Conservation (phyloP, 1,140 invertebrate species). For the Drosophila cardini region DNA sequence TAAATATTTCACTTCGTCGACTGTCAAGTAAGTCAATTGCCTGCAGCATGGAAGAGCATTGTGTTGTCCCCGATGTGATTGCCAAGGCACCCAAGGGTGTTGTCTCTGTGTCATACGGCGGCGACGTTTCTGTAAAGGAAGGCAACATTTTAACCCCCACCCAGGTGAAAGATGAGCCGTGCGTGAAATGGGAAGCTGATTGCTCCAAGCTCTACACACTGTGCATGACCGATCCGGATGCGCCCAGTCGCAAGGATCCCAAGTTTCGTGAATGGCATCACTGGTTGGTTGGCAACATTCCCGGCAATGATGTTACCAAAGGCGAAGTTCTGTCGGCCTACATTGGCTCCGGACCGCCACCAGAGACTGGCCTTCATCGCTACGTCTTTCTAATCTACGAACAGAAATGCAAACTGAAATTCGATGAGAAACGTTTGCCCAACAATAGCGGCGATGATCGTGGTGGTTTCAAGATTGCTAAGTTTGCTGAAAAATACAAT, state of each 20-base stretch:
- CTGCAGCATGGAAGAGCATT: constrained; percentile 67
- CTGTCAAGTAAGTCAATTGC: constrained; percentile 18
- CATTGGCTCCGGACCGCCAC: constrained; percentile 93
- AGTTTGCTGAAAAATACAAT: constrained; percentile 89
- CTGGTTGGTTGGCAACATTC: constrained; percentile 97
- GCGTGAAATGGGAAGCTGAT: constrained; percentile 88
- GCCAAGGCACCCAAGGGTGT: constrained; percentile 54
- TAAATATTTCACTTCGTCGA: constrained; percentile 8
- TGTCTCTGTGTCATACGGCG: constrained; percentile 45
- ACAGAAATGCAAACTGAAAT: constrained; percentile 86
- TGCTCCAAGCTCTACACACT: constrained; percentile 89
- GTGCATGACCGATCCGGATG: constrained; percentile 87
- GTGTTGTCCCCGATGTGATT: constrained; percentile 80
- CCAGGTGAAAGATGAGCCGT: constrained; percentile 89
- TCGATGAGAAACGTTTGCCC: constrained; percentile 82
- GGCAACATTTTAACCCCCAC: constrained; percentile 90
- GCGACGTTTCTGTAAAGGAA: constrained; percentile 86
- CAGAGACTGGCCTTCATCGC: constrained; percentile 93
- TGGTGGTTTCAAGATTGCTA: constrained; percentile 90
- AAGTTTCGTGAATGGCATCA: constrained; percentile 96
- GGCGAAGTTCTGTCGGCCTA: constrained; percentile 93
- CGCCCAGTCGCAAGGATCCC: constrained; percentile 91
- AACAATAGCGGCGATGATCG: constrained; percentile 90
- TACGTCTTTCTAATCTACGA: constrained; percentile 96
- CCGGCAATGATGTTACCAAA: constrained; percentile 89